Evolutionary conservation across 2,797 vertebrate species (phyloP).

Genomic region (Sciurus carolinensis): DNA sequence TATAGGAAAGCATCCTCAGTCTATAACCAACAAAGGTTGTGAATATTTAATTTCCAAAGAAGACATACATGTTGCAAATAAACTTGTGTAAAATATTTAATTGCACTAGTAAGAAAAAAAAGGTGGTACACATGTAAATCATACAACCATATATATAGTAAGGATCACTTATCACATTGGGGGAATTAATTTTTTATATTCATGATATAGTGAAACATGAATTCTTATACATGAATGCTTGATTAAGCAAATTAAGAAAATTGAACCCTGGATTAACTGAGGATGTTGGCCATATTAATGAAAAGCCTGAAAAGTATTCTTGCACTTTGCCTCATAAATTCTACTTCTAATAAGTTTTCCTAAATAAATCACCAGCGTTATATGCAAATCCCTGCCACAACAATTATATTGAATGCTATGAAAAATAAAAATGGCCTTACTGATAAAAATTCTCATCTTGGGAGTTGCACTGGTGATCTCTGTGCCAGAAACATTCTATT

Average conservation of each 20-base stretch:
- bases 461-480: background rate
- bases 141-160: background rate
- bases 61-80: background rate
- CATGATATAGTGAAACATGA: background rate
- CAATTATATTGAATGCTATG: background rate
- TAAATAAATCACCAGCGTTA: background rate
- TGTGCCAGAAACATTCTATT: too few species aligned
- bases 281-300: background rate
- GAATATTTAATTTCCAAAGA: background rate
- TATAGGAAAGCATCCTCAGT: background rate
- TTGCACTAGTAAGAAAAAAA: too few species aligned
- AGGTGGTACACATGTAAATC: rapidly evolving
- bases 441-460: rapidly evolving
- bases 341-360: background rate
- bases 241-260: background rate
- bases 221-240: background rate
- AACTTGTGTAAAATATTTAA: rapidly evolving
- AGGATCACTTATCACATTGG: rapidly evolving
- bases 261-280: background rate
- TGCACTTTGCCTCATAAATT: background rate
- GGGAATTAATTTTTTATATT: background rate
- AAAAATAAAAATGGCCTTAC: rapidly evolving
- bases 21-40: background rate
- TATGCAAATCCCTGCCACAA: background rate
- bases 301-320: background rate